Percentiles rank a stretch among this genome's conserved stretches.
Evolutionary conservation across 1,140 invertebrate genomes (phyloP).

Genomic region (Wiebesia pumilae): DNA sequence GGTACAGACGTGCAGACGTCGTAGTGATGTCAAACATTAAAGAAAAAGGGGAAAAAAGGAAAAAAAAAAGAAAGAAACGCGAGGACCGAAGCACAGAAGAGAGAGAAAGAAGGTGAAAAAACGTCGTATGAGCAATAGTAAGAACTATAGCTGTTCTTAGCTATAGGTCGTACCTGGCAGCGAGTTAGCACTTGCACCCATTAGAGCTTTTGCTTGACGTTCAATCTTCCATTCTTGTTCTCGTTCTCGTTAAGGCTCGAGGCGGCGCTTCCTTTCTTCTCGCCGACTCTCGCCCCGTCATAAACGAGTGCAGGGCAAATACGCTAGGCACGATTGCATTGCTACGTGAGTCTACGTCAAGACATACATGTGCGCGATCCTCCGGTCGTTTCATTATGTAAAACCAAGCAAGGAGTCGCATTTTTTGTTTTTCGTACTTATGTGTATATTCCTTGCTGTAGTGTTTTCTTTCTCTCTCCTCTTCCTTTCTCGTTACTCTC

Average conservation of each 20-base stretch:
- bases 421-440: neutral
- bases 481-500: neutral
- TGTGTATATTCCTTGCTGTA: neutral
- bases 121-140: neutral
- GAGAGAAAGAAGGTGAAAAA: conserved; percentile 2
- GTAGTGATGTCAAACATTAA: no score
- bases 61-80: neutral
- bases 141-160: neutral
- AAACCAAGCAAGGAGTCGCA: conserved; percentile 21
- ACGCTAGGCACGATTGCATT: neutral
- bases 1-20: neutral
- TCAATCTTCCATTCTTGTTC: conserved; percentile 1
- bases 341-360: conserved; percentile 18
- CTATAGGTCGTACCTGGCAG: conserved; percentile 32
- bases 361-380: neutral
- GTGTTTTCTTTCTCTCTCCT: neutral
- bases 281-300: conserved; percentile 3
- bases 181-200: conserved; percentile 26
- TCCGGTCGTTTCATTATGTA: conserved; percentile 49
- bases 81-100: no score
- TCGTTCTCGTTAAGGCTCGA: conserved; percentile 23
- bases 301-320: conserved; percentile 36
- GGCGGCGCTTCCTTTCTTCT: conserved; percentile 29
- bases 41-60: no score
- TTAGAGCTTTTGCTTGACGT: conserved; percentile 31